phyloP scores from a whole-genome alignment of 2,888 invertebrate genomes.

The Hydropsyche betteni region DNA sequence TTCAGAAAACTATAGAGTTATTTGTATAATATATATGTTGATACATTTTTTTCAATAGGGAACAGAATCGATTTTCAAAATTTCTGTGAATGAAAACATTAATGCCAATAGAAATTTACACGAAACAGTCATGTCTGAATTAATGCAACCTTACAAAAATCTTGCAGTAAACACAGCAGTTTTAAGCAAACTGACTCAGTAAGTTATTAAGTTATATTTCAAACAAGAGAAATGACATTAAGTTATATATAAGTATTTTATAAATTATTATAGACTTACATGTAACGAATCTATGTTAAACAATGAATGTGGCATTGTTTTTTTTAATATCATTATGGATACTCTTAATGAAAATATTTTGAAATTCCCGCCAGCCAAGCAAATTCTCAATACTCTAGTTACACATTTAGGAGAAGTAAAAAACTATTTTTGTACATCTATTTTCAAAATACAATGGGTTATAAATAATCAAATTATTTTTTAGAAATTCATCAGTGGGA shows the following conservation, averaged over 20 bases:
- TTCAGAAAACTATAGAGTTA: too few relatives aligned
- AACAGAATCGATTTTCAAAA: conserved; percentile 41
- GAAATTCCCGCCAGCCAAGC: conserved; percentile 47
- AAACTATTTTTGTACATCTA: too few relatives aligned
- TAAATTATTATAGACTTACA: conserved; percentile 41
- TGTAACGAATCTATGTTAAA: conserved; percentile 42
- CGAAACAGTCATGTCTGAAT: conserved; percentile 34
- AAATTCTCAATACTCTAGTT: conserved; percentile 45
- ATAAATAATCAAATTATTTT: conserved; percentile 21
- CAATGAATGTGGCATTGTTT: conserved; percentile 37
- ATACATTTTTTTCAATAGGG: conserved; percentile 40
- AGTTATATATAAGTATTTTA: background rate
- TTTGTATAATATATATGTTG: conserved; percentile 10
- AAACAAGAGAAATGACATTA: background rate
- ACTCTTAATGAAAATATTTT: conserved; percentile 44
- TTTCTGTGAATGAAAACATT: conserved; percentile 34
- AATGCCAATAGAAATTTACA: conserved; percentile 45
- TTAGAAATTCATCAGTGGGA: conserved; percentile 47
- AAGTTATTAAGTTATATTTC: conserved; percentile 25
- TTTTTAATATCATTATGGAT: conserved; percentile 46
- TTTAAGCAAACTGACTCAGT: conserved; percentile 47
- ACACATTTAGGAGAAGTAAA: conserved; percentile 49
- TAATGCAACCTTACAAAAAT: conserved; percentile 46
- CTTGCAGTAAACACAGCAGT: conserved; percentile 42
- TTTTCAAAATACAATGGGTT: too few relatives aligned